Evolutionary conservation across 2,888 invertebrate genomes (phyloP).

Genomic region (Junonia oenone): DNA sequence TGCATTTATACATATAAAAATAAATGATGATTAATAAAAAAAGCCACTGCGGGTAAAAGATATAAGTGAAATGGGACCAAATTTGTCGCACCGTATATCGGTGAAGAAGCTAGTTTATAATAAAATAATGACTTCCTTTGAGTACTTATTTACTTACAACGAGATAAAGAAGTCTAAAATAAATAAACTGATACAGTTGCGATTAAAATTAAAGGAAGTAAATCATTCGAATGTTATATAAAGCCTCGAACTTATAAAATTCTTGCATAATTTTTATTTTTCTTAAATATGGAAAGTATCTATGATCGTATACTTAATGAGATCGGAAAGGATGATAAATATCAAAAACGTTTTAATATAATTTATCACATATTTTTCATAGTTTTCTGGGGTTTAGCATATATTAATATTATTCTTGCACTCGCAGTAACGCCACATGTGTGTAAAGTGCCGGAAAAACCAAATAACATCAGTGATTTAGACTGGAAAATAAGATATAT

Average conservation of each 20-base stretch:
- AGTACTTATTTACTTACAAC: no score
- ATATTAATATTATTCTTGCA: slow-evolving; percentile 60
- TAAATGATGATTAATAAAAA: no score
- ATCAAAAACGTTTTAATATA: slow-evolving; percentile 62
- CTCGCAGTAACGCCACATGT: slow-evolving; percentile 61
- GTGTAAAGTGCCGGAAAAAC: slow-evolving; percentile 56
- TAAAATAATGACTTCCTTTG: no score
- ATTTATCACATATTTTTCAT: slow-evolving; percentile 57
- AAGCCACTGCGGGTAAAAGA: no score
- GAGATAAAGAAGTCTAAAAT: neutral
- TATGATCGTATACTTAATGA: slow-evolving; percentile 49
- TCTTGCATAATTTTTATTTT: neutral
- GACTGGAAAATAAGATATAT: slow-evolving; percentile 53
- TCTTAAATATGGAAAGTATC: slow-evolving; percentile 40
- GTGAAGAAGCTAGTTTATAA: no score
- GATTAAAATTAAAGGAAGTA: neutral
- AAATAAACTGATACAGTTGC: neutral
- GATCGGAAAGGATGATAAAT: slow-evolving; percentile 59
- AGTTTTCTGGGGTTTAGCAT: slow-evolving; percentile 53
- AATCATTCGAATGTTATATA: neutral
- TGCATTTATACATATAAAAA: no score
- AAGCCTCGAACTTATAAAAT: neutral
- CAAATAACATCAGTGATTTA: slow-evolving; percentile 43
- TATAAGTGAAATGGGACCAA: no score
- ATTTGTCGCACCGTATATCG: no score